Evolutionary conservation across 2,797 vertebrate genomes (phyloP), one percentile per base, ranked within the genome.

Genomic region (Geotrypetes seraphini): DNA sequence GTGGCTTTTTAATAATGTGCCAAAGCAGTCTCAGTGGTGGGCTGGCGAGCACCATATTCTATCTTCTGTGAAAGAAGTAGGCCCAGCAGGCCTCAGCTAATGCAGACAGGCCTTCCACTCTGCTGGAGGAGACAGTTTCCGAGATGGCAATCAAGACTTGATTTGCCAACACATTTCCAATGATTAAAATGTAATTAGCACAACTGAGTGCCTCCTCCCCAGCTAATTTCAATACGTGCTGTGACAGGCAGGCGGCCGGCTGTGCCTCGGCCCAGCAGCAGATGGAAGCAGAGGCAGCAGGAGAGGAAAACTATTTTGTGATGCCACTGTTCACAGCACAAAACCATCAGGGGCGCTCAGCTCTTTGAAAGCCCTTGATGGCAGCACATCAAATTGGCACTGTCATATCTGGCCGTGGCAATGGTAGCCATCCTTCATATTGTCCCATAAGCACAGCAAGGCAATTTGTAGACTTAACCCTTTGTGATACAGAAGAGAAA

Each of bases 101-200:
- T 70, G 75, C 79, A 78, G 71, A 76, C 79, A 60, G 78, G 77
- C 81, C 81, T 80, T 82, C 67, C 73, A 74, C 85, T 86, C 89
- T 84, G 88, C 87, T 81, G 79, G 90, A 87, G 79, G 78, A 88
- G 84, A 71, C 83, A 76, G 76, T 78, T 90, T 92, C 89, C 39
- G 87, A 91, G 89, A 91, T 93, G 90, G 90, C 92, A 94, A 96
- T 96, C 90, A 92, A 90, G 89, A 79, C 89, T 93, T 95, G 92
- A 97, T 97, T 97, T 96, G 92, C 92, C 92, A 96, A 96, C 94
- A 95, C 94, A 95, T 97, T 96, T 95, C 89, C 90, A 97, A 95
- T 97, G 94, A 97, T 97, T 97, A 97, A 96, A 97, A 96, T 92
- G 92, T 97, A 96, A 97, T 97, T 96, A 96, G 94, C 91, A 89